A percentile compares a stretch with the other conserved stretches of the same genome.
Evolutionary conservation across 2,113 vertebrate genomes (phyloP).

Genomic region (Zingel zingel): DNA sequence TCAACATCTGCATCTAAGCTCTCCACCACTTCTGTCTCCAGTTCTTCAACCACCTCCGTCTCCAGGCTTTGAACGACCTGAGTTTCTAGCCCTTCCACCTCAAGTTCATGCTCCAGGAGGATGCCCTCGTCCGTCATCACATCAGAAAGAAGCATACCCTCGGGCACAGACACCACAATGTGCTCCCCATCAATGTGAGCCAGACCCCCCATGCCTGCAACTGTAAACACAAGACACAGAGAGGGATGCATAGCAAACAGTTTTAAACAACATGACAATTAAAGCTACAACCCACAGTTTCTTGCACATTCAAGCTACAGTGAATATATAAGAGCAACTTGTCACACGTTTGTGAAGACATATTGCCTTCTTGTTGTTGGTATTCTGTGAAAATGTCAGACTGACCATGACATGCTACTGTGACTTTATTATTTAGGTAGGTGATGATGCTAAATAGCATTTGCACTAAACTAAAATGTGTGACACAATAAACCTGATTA

Average conservation of each 20-base stretch:
- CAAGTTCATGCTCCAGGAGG: constrained; percentile 92
- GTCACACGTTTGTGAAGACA: neutral
- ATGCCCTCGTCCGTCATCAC: constrained; percentile 97
- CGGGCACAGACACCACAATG: constrained; percentile 97
- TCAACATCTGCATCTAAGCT: constrained; percentile 84
- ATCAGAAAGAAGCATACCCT: constrained; percentile 96
- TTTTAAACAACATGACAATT: neutral
- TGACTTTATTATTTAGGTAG: neutral
- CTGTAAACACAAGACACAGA: constrained; percentile 78
- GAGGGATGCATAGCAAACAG: neutral
- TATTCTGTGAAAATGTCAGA: neutral
- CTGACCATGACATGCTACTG: neutral
- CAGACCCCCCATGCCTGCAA: constrained; percentile 97
- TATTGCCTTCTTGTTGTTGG: neutral
- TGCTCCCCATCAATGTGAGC: constrained; percentile 98
- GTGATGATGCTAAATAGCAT: neutral
- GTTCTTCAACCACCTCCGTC: constrained; percentile 83
- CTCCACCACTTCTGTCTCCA: constrained; percentile 90
- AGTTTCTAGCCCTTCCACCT: constrained; percentile 86
- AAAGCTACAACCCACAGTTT: neutral
- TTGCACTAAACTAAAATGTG: neutral
- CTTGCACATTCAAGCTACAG: neutral
- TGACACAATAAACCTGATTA: neutral
- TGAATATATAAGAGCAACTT: neutral
- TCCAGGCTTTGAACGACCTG: constrained; percentile 92